Evolutionary conservation across 2,113 vertebrate genomes (phyloP), one percentile per base, ranked within the genome.

Genomic region (Forbesichthys papilliferus): DNA sequence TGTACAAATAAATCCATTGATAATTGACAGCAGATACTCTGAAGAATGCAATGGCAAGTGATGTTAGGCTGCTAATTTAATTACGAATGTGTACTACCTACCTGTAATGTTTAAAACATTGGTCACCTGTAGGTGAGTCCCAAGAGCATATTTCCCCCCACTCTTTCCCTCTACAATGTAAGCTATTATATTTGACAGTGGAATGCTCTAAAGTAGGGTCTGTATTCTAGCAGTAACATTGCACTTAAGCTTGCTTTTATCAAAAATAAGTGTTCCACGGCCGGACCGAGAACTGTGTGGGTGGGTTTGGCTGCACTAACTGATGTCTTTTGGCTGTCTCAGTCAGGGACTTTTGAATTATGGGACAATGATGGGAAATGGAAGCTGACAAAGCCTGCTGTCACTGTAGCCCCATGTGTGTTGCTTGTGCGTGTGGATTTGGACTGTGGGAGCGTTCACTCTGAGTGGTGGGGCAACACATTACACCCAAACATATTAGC

Each of bases 401-500:
- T 63, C 46, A 48, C 4, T 53, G 27, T 48, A 36, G 48, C 58
- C 12, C 34, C 54, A 42, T 55, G 9, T 71, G 42, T 66, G 27
- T 67, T 46, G 69, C 33, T 9, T 61, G 49, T 13, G 54, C 36
- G 54, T 49, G 27, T 33, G 8, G 9, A 12, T 59, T 27, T 11
- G n/a, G 33, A 67, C 27, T 27, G 27, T 27, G 27, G 27, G 2
- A 12, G 61, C 33, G n/a, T 9, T 73, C 3, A 54, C 16, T 52
- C 59, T 48, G 42, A 54, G 16, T 13, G 36, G 42, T 1, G 20
- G 64, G 60, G 4, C 27, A 53, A 11, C 16, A 52, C 49, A 61
- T 46, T 9, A 69, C 46, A 61, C 20, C 61, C 42, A 49, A 57
- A 70, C 48, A 74, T 55, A 61, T 66, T 58, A 74, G 72, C 58